phyloP scores from a whole-genome alignment of 2,113 vertebrate genomes.

The Tenebrosternarchus preto region DNA sequence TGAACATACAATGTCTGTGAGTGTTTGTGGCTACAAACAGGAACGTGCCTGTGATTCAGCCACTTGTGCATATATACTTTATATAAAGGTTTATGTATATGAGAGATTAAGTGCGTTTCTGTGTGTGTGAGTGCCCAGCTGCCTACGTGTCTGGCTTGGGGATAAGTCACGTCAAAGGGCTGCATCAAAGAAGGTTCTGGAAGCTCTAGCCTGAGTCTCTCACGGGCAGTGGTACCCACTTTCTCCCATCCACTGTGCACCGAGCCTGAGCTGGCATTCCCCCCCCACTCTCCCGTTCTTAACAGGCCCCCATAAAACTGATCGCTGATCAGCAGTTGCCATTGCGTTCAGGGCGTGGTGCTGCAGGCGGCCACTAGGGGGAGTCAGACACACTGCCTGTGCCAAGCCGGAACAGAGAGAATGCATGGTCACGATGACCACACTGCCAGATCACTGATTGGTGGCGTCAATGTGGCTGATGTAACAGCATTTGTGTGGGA shows the following conservation, averaged over 20 bases:
- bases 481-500: slow-evolving; percentile 24
- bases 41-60: slow-evolving; percentile 29
- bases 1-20: no score
- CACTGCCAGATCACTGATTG: slow-evolving; percentile 27
- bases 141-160: slow-evolving; percentile 48
- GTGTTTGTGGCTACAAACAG: slow-evolving; percentile 25
- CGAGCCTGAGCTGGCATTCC: background rate
- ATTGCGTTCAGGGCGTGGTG: background rate
- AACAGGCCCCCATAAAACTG: background rate
- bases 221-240: background rate
- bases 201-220: slow-evolving; percentile 26
- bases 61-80: slow-evolving; percentile 19
- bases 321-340: background rate
- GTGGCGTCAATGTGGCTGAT: slow-evolving; percentile 44
- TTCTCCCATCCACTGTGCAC: background rate
- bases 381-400: slow-evolving; percentile 20
- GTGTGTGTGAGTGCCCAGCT: slow-evolving; percentile 33
- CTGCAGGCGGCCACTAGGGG: slow-evolving; percentile 40
- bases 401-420: background rate
- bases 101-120: background rate
- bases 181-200: slow-evolving; percentile 45
- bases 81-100: background rate
- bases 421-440: slow-evolving; percentile 52
- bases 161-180: slow-evolving; percentile 26
- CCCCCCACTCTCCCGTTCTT: background rate